Base-by-base conservation (phyloP, 2,888 invertebrate genomes). In the Apamea anceps region DNA sequence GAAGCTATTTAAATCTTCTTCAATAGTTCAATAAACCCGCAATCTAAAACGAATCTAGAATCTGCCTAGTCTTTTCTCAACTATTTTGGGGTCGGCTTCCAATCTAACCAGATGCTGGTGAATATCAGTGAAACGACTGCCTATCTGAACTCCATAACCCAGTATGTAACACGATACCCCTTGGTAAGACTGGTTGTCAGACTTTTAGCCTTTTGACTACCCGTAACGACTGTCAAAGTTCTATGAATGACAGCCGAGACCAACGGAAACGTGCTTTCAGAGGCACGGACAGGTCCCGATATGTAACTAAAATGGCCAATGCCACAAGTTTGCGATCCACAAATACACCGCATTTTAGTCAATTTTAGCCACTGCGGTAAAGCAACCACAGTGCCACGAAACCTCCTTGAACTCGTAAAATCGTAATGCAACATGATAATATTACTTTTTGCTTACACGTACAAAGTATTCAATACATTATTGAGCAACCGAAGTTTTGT, bases 401-500 rank as follows among this genome's bases (percentile, higher is more conserved):
- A 60, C 62, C 84, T 51, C 68, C 72, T 75, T 78, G 72, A 78
- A 78, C 81, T 85, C 78, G 72, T 70, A 65, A 84, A 78, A 57
- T 72, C 60, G 54, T 78, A 72, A 81, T 72, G 74, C 78, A 42
- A 77, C 66, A 72, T 72, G 72, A 85, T 80, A 80, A 54, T 73
- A 85, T 72, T 63, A 70, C 75, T 80, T 85, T 83, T 85, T 68
- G 85, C 84, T 80, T 80, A 82, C 66, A 15, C 15, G 15, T 57
- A 77, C 79, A 71, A 84, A 79, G 81, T 82, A 84, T 79, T 79
- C 66, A 76, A 84, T 85, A 67, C 75, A 75, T 66, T 57, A 78
- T 88, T 88, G 79, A 81, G 87, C 81, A 87, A 88, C 67, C 75
- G 48, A 85, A 85, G 28, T 81, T 84, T 83, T 79, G 82, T 72